Conservation (phyloP, 2,113 vertebrate species). For the Empidonax traillii region DNA sequence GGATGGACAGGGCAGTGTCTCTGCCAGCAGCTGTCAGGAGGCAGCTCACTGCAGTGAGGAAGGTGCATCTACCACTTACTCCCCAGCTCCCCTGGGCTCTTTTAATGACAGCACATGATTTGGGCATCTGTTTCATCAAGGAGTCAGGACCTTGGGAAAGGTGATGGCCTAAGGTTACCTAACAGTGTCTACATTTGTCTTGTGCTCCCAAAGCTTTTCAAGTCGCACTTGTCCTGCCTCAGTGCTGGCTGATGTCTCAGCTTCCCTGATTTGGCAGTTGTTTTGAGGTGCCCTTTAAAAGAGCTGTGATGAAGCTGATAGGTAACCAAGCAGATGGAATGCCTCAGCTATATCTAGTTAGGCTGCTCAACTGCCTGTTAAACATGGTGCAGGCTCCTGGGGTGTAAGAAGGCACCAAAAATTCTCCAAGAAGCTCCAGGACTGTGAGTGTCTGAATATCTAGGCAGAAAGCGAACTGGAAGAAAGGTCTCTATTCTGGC, state of each 20-base stretch:
- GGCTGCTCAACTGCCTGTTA: not conserved
- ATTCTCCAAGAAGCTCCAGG: not conserved
- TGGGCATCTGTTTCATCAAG: not conserved
- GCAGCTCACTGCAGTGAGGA: not conserved
- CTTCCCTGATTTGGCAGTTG: not conserved
- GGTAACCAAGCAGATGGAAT: not conserved
- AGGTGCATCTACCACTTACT: not conserved
- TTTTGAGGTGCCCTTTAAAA: not conserved
- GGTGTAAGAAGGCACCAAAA: not conserved
- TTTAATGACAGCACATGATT: not conserved
- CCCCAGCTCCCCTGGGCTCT: rapidly evolving
- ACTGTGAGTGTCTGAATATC: not conserved
- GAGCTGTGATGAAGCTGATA: not conserved
- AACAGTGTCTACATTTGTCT: not conserved
- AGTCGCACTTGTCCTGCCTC: not conserved
- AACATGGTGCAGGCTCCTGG: not conserved
- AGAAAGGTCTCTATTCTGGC: not conserved
- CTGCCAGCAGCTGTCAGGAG: not conserved
- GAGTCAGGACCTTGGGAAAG: too few species aligned
- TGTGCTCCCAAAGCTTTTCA: not conserved
- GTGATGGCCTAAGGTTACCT: not conserved
- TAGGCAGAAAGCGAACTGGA: not conserved
- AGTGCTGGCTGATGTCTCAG: not conserved
- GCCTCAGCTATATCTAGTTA: not conserved
- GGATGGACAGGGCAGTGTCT: not conserved